A percentile compares a stretch with the other conserved stretches of the same genome.
These are phyloP conservation scores for Rhea pennata DNA, from an alignment of 2,113 vertebrate species.

Conservation along the genomic window DNA sequence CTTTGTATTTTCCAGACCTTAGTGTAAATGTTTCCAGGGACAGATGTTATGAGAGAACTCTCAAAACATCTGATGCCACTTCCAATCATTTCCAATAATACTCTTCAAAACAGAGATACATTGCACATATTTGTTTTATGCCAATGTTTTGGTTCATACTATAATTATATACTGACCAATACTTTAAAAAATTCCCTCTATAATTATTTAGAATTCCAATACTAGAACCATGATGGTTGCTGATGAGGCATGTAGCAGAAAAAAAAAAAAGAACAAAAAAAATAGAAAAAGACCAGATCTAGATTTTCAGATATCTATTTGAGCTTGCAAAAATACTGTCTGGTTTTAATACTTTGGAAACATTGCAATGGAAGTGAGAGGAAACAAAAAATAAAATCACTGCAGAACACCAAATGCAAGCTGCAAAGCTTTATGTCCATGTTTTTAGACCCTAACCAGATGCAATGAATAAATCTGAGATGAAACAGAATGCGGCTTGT, in stretches of 20 bases:
- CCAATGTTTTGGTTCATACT: background rate
- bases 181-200: background rate
- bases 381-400: background rate
- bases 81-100: background rate
- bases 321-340: background rate
- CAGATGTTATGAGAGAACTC: constrained; percentile 36
- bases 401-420: background rate
- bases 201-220: background rate
- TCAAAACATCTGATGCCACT: constrained; percentile 7
- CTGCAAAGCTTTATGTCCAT: background rate
- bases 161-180: background rate
- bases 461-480: background rate
- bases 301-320: background rate
- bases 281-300: background rate
- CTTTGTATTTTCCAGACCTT: constrained; percentile 24
- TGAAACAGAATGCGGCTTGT: background rate
- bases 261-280: background rate
- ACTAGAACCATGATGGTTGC: background rate
- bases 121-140: background rate
- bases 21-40: constrained; percentile 56
- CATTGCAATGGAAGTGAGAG: background rate
- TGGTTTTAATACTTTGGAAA: background rate
- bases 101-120: background rate
- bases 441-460: background rate
- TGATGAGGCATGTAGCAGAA: background rate